Conservation (phyloP, 2,888 invertebrate species). For the Stratiomys singularior region DNA sequence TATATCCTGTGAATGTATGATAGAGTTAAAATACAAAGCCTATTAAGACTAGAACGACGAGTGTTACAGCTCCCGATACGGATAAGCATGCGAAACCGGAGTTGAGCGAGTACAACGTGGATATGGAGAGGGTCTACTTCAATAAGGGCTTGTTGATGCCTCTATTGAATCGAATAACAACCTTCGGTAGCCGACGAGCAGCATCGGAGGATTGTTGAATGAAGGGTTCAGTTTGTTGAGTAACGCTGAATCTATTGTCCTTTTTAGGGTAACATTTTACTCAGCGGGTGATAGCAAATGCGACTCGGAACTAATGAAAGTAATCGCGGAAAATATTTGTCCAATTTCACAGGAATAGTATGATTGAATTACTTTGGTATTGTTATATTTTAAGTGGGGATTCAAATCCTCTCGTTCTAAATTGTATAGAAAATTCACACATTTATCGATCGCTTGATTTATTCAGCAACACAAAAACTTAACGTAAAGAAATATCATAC, state of each 20-base stretch:
- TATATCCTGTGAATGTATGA: conserved; percentile 4
- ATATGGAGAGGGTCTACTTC: background rate
- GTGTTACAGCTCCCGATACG: conserved; percentile 15
- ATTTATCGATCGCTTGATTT: too few relatives aligned
- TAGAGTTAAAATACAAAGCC: conserved; percentile 20
- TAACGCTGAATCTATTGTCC: background rate
- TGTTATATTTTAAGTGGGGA: too few relatives aligned
- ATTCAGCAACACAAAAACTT: too few relatives aligned
- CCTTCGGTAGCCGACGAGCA: background rate
- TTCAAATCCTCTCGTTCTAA: too few relatives aligned
- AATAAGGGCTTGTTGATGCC: conserved; percentile 45
- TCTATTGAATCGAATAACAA: conserved; percentile 37
- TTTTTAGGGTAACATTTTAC: background rate
- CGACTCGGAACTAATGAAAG: background rate
- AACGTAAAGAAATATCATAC: too few relatives aligned
- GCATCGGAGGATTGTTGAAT: background rate
- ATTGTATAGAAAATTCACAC: too few relatives aligned
- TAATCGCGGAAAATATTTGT: conserved; percentile 7
- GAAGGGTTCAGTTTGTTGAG: conserved; percentile 29
- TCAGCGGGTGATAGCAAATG: conserved; percentile 7
- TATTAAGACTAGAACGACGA: conserved; percentile 16
- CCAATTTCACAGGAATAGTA: background rate
- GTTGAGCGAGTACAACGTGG: too few relatives aligned
- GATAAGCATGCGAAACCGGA: background rate
- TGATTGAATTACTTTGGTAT: too few relatives aligned